These are phyloP conservation scores for Cephus cinctus DNA, from an alignment of 1,140 invertebrate species.

Conservation along the genomic window DNA sequence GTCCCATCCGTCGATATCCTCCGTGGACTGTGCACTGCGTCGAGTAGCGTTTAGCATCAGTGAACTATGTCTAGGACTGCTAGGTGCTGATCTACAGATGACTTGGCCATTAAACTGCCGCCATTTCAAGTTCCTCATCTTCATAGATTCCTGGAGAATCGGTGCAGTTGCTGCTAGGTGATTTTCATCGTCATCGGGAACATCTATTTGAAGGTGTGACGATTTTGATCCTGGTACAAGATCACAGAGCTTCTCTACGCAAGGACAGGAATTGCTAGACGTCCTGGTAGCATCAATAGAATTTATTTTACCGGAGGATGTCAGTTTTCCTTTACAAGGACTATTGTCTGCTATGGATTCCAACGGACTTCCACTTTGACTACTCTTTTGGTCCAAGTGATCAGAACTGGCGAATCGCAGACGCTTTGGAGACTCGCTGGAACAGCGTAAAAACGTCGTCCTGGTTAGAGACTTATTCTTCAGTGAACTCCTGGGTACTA, in stretches of 20 bases:
- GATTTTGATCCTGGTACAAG: constrained; percentile 26
- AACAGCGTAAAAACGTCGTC: constrained; percentile 61
- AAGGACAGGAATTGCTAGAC: constrained; percentile 62
- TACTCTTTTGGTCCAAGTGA: constrained; percentile 54
- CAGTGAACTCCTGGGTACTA: constrained; percentile 64
- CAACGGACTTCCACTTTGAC: constrained; percentile 31
- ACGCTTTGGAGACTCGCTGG: constrained; percentile 79
- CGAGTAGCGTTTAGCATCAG: constrained; percentile 27
- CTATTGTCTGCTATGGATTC: constrained; percentile 56
- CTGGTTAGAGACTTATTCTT: constrained; percentile 57
- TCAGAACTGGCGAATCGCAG: constrained; percentile 73
- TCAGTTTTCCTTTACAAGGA: constrained; percentile 45
- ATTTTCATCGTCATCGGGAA: neutral
- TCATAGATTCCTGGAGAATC: too few relatives aligned
- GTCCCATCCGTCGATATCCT: constrained; percentile 48
- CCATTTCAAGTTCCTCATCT: neutral
- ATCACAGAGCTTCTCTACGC: constrained; percentile 59
- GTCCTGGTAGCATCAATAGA: constrained; percentile 52
- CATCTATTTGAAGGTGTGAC: constrained; percentile 22
- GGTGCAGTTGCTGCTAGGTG: neutral
- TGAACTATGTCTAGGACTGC: constrained; percentile 48
- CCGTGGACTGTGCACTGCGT: constrained; percentile 44
- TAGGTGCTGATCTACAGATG: constrained; percentile 51
- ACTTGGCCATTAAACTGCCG: constrained; percentile 14
- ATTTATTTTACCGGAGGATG: constrained; percentile 27